phyloP scores from a whole-genome alignment of 2,888 invertebrate species.

The Glaucopsyche alexis region DNA sequence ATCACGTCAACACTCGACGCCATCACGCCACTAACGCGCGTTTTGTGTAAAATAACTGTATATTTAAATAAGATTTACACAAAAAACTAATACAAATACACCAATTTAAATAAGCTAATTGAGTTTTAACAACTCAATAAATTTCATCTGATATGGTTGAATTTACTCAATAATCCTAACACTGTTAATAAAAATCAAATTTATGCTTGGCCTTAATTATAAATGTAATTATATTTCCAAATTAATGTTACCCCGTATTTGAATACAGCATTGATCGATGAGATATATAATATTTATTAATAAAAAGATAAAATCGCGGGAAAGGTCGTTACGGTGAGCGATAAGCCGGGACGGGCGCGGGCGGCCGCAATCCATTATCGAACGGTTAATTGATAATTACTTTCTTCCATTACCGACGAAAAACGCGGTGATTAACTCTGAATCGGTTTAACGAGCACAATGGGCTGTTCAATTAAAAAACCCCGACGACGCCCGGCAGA shows the following conservation, averaged over 20 bases:
- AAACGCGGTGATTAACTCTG: constrained; percentile 76
- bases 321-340: constrained; percentile 63
- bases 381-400: constrained; percentile 79
- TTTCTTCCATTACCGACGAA: constrained; percentile 78
- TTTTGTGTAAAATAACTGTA: constrained; percentile 22
- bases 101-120: background rate
- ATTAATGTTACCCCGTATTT: constrained; percentile 10
- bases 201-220: background rate
- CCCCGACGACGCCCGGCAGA: constrained; percentile 75
- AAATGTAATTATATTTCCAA: constrained; percentile 5
- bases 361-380: constrained; percentile 77
- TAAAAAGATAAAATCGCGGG: constrained; percentile 60
- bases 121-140: background rate
- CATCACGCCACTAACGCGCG: constrained; percentile 37
- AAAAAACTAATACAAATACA: background rate
- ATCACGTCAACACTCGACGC: constrained; percentile 57
- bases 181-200: background rate
- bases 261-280: constrained; percentile 54
- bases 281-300: constrained; percentile 59
- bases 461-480: constrained; percentile 77
- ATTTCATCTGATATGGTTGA: too few species aligned
- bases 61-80: background rate
- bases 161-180: background rate
- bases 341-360: constrained; percentile 70
- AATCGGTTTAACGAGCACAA: constrained; percentile 78